These are phyloP conservation scores for Mastomys coucha DNA, from an alignment of 2,113 vertebrate species.

Conservation along the genomic window DNA sequence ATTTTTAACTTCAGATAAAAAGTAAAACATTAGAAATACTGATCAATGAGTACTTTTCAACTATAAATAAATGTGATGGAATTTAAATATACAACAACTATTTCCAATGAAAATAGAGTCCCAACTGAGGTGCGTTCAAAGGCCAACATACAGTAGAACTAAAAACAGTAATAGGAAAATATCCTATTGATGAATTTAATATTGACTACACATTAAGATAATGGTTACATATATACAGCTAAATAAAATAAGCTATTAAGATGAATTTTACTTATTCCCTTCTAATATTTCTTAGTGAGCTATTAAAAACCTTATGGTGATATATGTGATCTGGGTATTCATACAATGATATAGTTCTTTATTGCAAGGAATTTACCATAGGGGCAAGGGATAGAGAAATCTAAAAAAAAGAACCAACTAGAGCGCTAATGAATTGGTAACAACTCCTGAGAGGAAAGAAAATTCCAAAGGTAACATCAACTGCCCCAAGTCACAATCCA, in stretches of 20 bases:
- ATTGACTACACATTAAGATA: neutral
- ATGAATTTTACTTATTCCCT: conserved; percentile 34
- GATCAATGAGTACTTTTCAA: neutral
- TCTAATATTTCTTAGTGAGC: conserved; percentile 26
- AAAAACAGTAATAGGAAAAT: conserved; percentile 22
- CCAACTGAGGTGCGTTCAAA: neutral
- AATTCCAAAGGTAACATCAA: neutral
- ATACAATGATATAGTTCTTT: neutral
- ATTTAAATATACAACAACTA: conserved; percentile 14
- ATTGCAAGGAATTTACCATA: conserved; percentile 4
- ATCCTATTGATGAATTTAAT: conserved; percentile 42
- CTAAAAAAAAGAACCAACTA: conserved; percentile 46
- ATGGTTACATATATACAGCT: conserved; percentile 33
- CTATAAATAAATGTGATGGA: conserved; percentile 11
- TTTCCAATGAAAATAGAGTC: conserved; percentile 39
- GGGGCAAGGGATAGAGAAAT: neutral
- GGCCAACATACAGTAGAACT: neutral
- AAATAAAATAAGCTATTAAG: conserved; percentile 49
- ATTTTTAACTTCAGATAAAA: conserved; percentile 30
- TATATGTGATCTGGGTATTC: neutral
- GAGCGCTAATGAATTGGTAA: conserved; percentile 29
- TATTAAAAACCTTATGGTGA: conserved; percentile 36
- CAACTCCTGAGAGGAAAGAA: neutral
- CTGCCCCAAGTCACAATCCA: neutral
- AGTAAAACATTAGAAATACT: neutral